A percentile compares a stretch with the other conserved stretches of the same genome.
phyloP scores from a whole-genome alignment of 1,140 invertebrate species.

The Homalodisca vitripennis region DNA sequence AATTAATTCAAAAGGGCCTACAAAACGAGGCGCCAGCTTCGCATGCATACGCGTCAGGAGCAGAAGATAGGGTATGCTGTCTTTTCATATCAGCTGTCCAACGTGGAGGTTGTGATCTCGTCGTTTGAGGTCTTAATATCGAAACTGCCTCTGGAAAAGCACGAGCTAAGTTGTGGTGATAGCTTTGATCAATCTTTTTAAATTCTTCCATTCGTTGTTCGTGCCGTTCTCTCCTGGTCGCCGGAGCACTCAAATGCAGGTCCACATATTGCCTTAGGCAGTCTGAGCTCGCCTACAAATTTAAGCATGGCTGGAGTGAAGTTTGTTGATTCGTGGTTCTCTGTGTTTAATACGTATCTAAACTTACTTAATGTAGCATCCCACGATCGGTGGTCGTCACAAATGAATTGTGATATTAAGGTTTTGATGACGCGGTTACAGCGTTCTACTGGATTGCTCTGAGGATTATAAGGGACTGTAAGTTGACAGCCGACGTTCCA shows the following conservation, averaged over 20 bases:
- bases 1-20: too few relatives aligned
- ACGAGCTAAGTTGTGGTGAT: too few relatives aligned
- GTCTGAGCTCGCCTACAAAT: neutral
- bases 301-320: neutral
- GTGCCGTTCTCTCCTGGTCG: too few relatives aligned
- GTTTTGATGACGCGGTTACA: conserved; percentile 49
- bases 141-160: too few relatives aligned
- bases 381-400: conserved; percentile 44
- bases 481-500: neutral
- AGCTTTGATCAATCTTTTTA: too few relatives aligned
- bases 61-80: too few relatives aligned
- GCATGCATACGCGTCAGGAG: too few relatives aligned
- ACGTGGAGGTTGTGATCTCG: too few relatives aligned
- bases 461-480: conserved; percentile 44
- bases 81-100: too few relatives aligned
- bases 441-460: conserved; percentile 48
- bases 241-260: neutral
- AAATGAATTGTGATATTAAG: conserved; percentile 45
- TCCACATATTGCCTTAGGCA: neutral
- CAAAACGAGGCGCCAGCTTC: too few relatives aligned
- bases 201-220: too few relatives aligned
- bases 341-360: neutral
- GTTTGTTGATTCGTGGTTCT: neutral
- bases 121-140: too few relatives aligned
- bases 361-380: neutral